Percentiles rank a stretch among this genome's conserved stretches.
These are phyloP conservation scores for Unio pictorum DNA, from an alignment of 2,888 invertebrate genomes.

Conservation along the genomic window DNA sequence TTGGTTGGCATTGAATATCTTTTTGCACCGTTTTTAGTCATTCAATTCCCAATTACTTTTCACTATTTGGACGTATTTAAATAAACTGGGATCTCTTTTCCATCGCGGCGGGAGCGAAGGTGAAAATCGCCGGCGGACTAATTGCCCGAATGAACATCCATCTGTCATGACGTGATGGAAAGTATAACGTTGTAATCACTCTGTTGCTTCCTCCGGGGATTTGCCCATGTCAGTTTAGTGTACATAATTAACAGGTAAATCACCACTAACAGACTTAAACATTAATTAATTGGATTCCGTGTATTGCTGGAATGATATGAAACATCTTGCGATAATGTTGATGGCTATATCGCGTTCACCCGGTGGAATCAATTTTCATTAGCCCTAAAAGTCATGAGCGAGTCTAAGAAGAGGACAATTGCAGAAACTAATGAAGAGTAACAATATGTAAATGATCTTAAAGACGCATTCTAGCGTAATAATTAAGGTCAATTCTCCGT, in stretches of 20 bases:
- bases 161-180: slow-evolving; percentile 31
- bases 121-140: slow-evolving; percentile 34
- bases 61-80: slow-evolving; percentile 20
- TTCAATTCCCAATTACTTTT: slow-evolving; percentile 38
- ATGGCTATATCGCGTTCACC: too few relatives aligned
- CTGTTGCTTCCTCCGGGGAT: slow-evolving; percentile 33
- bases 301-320: slow-evolving; percentile 11
- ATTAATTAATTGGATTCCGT: slow-evolving; percentile 38
- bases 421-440: too few relatives aligned
- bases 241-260: slow-evolving; percentile 37
- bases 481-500: too few relatives aligned
- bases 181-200: slow-evolving; percentile 44
- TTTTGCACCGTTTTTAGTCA: slow-evolving; percentile 34
- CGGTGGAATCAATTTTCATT: too few relatives aligned
- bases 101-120: slow-evolving; percentile 16
- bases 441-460: too few relatives aligned
- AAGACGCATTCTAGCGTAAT: too few relatives aligned
- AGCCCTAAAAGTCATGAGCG: too few relatives aligned
- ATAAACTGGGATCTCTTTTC: slow-evolving; percentile 13
- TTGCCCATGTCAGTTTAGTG: slow-evolving; percentile 36
- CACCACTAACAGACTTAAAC: slow-evolving; percentile 36
- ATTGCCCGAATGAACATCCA: slow-evolving; percentile 30
- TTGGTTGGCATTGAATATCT: slow-evolving; percentile 24
- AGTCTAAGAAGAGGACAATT: too few relatives aligned
- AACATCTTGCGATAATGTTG: too few relatives aligned